These are phyloP conservation scores for Halisarca cf. caerulea DNA, from an alignment of 37 sponge, comb jelly and placozoan species.

Conservation along the genomic window DNA sequence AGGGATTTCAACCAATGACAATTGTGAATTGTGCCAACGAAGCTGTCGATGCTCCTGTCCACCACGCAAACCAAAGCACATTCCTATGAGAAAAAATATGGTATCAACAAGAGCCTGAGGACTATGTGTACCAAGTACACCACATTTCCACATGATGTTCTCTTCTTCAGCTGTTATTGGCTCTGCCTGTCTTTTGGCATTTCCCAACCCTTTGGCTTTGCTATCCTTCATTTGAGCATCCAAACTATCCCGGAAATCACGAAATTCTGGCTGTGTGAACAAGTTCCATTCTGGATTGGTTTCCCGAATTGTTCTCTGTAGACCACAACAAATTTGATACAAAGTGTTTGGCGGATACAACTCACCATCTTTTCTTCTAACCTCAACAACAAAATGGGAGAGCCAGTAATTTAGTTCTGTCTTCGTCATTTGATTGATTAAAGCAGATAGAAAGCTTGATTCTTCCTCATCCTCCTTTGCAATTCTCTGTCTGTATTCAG, in stretches of 20 bases:
- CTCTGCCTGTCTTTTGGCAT: conserved; percentile 26
- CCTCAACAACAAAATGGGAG: conserved; percentile 35
- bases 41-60: conserved; percentile 50
- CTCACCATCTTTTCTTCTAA: conserved; percentile 25
- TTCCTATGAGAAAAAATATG: conserved; percentile 20
- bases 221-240: conserved; percentile 51
- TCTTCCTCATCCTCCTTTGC: background rate
- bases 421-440: conserved; percentile 8
- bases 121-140: conserved; percentile 27
- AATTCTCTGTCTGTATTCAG: background rate
- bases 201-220: conserved; percentile 32
- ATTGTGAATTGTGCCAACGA: conserved; percentile 23
- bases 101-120: conserved; percentile 32
- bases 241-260: conserved; percentile 22
- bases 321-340: conserved; percentile 39
- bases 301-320: conserved; percentile 23
- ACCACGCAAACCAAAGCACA: conserved; percentile 36
- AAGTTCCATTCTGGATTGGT: background rate
- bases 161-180: conserved; percentile 42
- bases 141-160: conserved; percentile 33
- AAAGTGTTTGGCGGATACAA: conserved; percentile 45
- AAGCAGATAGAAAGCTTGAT: background rate
- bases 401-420: conserved; percentile 29
- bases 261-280: conserved; percentile 24
- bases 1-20: background rate